These are phyloP conservation scores for Melanocharis versteri DNA, from an alignment of 2,113 vertebrate species.

Conservation along the genomic window DNA sequence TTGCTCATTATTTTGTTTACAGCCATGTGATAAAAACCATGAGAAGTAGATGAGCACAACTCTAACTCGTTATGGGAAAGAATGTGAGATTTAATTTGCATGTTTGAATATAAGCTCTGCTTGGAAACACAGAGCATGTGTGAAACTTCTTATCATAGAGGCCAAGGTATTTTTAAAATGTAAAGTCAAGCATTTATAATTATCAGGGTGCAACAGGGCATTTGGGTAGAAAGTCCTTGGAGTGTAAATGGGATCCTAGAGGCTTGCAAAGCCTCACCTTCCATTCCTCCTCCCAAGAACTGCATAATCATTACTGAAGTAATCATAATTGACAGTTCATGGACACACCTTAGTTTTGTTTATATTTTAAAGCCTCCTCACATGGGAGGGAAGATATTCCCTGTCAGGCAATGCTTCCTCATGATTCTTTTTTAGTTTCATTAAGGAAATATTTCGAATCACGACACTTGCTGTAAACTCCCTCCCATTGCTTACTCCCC, in stretches of 20 bases:
- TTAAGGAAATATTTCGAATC: neutral
- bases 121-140: neutral
- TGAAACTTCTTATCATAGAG: neutral
- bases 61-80: neutral
- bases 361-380: neutral
- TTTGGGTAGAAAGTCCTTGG: neutral
- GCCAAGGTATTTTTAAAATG: neutral
- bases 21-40: neutral
- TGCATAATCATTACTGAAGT: neutral
- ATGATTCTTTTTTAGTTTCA: neutral
- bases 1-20: neutral
- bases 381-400: neutral
- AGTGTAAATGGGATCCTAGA: neutral
- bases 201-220: neutral
- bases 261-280: neutral
- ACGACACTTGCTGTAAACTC: neutral
- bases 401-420: neutral
- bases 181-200: neutral
- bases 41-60: neutral
- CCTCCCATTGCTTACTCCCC: neutral
- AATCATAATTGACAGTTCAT: neutral
- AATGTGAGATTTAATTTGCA: neutral
- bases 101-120: neutral
- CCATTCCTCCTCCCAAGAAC: neutral
- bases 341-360: neutral